Percentiles rank a stretch among this genome's conserved stretches.
Evolutionary conservation across 2,888 invertebrate genomes (phyloP).

Genomic region (Drosophila atroscutellata): DNA sequence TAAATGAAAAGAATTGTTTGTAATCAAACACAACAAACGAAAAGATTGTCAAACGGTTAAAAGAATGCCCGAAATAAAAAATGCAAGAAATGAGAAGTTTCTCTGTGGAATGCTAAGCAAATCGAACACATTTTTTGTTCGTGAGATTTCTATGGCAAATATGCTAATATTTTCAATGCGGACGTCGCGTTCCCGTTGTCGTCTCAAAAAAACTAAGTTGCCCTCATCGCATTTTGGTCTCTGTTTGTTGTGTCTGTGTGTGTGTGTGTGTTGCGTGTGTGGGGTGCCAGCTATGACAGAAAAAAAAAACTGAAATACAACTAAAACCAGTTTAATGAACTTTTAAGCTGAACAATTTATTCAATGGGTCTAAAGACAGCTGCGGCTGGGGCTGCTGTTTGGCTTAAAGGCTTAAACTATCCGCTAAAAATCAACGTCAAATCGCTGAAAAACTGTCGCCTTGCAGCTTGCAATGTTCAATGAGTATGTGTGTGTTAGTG

Average conservation of each 20-base stretch:
- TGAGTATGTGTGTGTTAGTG: slow-evolving; percentile 24
- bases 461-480: slow-evolving; percentile 52
- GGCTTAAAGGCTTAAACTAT: slow-evolving; percentile 39
- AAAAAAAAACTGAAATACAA: slow-evolving; percentile 22
- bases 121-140: slow-evolving; percentile 60
- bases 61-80: slow-evolving; percentile 20
- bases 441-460: slow-evolving; percentile 55
- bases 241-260: slow-evolving; percentile 27
- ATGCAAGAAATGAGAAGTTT: slow-evolving; percentile 21
- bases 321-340: slow-evolving; percentile 84
- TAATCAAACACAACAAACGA: slow-evolving; percentile 35
- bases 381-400: slow-evolving; percentile 37
- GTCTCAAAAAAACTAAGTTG: slow-evolving; percentile 40
- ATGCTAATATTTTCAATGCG: slow-evolving; percentile 68
- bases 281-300: slow-evolving; percentile 53
- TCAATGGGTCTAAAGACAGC: slow-evolving; percentile 55
- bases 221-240: slow-evolving; percentile 67
- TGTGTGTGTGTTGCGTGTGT: slow-evolving; percentile 49
- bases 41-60: slow-evolving; percentile 35
- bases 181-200: slow-evolving; percentile 43
- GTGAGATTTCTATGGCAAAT: slow-evolving; percentile 75
- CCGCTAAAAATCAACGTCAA: slow-evolving; percentile 49
- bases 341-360: slow-evolving; percentile 71
- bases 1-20: slow-evolving; percentile 54
- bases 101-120: slow-evolving; percentile 63